Conservation (phyloP, 2,797 vertebrate species). For the Agapornis canus region DNA sequence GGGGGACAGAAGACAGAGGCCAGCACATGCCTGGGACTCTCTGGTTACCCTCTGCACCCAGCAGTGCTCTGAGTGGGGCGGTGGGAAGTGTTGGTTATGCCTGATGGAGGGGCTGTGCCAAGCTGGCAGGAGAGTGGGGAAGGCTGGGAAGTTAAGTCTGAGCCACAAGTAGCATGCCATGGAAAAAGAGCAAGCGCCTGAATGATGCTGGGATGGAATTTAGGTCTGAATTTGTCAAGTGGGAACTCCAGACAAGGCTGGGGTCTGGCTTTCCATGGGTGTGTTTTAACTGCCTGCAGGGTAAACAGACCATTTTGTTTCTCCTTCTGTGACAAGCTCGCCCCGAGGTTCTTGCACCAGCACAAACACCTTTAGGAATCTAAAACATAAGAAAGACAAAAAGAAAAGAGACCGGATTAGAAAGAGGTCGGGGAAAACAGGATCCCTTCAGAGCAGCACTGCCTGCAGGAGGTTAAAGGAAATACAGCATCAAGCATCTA, state of each 20-base stretch:
- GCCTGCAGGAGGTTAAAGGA: conserved; percentile 18
- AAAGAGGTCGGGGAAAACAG: conserved; percentile 25
- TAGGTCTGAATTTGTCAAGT: conserved; percentile 35
- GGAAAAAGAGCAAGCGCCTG: conserved; percentile 67
- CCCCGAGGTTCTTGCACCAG: conserved; percentile 85
- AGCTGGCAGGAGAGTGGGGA: background rate
- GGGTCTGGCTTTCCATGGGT: conserved; percentile 14
- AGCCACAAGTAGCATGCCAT: conserved; percentile 79
- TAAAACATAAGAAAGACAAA: conserved; percentile 84
- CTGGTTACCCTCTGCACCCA: background rate
- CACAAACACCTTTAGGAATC: conserved; percentile 92
- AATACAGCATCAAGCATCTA: background rate
- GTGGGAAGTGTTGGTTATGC: background rate
- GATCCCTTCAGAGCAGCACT: conserved; percentile 27
- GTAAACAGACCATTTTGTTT: conserved; percentile 71
- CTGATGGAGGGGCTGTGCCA: background rate
- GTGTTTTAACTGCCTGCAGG: conserved; percentile 68
- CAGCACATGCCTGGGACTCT: background rate
- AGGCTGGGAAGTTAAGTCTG: conserved; percentile 69
- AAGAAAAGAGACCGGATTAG: conserved; percentile 74
- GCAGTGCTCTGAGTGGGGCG: background rate
- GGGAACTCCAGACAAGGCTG: conserved; percentile 43
- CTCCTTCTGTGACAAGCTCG: conserved; percentile 84
- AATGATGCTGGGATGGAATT: conserved; percentile 24
- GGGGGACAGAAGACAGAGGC: background rate